Percentiles rank a stretch among this genome's conserved stretches.
Conservation (phyloP, 2,888 invertebrate genomes). For the Sinohyriopsis cumingii region DNA sequence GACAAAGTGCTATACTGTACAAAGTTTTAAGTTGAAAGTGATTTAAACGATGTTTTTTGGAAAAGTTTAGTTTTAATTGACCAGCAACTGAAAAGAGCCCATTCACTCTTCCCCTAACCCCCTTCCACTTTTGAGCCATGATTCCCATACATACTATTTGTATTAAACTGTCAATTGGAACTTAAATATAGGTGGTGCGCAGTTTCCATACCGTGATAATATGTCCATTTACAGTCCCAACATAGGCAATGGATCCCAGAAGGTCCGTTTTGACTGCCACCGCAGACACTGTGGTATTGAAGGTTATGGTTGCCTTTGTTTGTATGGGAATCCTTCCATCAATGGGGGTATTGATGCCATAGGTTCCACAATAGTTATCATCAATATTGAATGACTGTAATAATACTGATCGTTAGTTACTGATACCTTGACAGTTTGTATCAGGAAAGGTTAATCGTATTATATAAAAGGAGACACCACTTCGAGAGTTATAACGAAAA, state of each 20-base stretch:
- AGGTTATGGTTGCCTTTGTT: conserved; percentile 88
- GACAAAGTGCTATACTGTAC: background rate
- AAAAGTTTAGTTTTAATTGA: no score
- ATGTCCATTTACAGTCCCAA: conserved; percentile 92
- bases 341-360: conserved; percentile 93
- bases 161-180: background rate
- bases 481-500: no score
- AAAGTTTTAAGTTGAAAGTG: no score
- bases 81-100: no score
- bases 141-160: background rate
- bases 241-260: conserved; percentile 97
- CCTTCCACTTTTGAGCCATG: conserved; percentile 62
- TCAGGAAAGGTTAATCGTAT: background rate
- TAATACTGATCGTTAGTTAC: background rate
- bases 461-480: no score
- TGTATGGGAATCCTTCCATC: conserved; percentile 93
- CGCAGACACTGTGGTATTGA: conserved; percentile 86
- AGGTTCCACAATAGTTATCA: conserved; percentile 94
- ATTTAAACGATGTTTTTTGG: background rate
- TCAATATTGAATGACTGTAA: conserved; percentile 78
- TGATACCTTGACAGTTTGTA: no score
- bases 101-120: background rate
- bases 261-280: conserved; percentile 94
- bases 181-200: background rate
- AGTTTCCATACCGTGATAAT: conserved; percentile 84